Base-by-base conservation (phyloP, 2,797 vertebrate species). In the Propithecus perrieri region DNA sequence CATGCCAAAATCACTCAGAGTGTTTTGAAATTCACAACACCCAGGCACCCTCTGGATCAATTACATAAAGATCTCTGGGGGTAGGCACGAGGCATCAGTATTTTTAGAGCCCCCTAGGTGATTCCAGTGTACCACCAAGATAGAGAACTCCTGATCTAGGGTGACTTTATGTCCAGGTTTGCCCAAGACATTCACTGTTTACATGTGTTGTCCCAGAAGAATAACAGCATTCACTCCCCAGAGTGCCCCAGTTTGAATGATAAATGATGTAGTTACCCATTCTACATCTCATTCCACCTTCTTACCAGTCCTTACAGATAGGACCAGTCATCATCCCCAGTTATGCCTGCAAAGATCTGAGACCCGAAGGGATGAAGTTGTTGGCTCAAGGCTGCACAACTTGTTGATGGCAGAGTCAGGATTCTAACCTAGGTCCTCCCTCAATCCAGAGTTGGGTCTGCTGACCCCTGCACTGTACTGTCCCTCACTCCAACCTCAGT, bases 391-490 rank as follows among this genome's bases (percentile, higher is more conserved):
- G 12, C 26, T 26, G 6, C 10, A 15, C n/a, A 33, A 2, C 61
- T 17, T 48, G 13, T 90, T 50, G 50, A 38, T 43, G 81, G 30
- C 35, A 14, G 48, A 71, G 80, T 9, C 4, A 46, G 55, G 46
- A 89, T 81, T 85, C 0, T 4, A 78, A 89, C 53, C 69, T 67
- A 53, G 38, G 30, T 88, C 91, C 0, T 0, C 20, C 28, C n/a
- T 93, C 24, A 13, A 20, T 53, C 33, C 1, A 13, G 13, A 53
- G 61, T 26, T 17, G 7, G 33, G 38, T 24, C 35, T 65, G 5
- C 74, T 35, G 14, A 55, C 4, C 33, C 67, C 26, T 38, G 0
- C 1, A 4, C 30, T 10, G 0, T 10, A 1, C 26, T 0, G 4
- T 2, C 2, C 76, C 12, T 41, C 43, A 1, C 1, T 1, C 14